Base-by-base conservation (phyloP, 2,888 invertebrate genomes). In the Amphipoea oculea region DNA sequence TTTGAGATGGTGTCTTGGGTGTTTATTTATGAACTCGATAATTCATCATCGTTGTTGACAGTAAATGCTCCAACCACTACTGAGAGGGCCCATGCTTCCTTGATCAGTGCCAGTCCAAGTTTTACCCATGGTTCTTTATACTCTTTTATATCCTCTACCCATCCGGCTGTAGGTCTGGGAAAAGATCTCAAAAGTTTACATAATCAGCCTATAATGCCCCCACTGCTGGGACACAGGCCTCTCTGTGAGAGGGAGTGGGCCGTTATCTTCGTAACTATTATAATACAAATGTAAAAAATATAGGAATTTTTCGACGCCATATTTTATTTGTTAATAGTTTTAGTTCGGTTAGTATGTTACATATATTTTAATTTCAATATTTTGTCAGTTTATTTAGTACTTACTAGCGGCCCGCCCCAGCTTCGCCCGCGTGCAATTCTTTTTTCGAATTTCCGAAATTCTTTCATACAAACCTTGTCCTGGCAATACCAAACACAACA, bases 11-110 rank as follows among this genome's bases (percentile, higher is more conserved):
- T 51, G 66, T 75, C 29, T 65, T 57, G 60, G 29, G 45, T 40
- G 17, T 51, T 51, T 48, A 2, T 80, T 14, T 17, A 36, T 5
- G 12, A 72, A 40, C 1, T 73, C 11, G 17, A 36, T 45, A 4
- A 36, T 45, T 42, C 4, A 54, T 36, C 6, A 57, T 36, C 0
- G 48, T 45, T 77, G 45, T 48, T 17, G n/a, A 7, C 36, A 54
- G 36, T 4, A 12, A 12, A 48, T 12, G 48, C 48, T 11, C 0
- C 0, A 1, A 0, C 6, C 2, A 17, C 0, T 12, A 17, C 2
- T 36, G 3, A 45, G 36, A 14, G n/a, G 7, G 0, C 12, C 45
- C 5, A 57, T 57, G 3, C 23, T 42, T 42, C 6, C 42, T 42
- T 29, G 14, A 14, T 71, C 4, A 23, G 3, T 42, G 3, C 1